Evolutionary conservation across 2,888 invertebrate species (phyloP), one percentile per base, ranked within the genome.

Genomic region (Chouioia cunea): DNA sequence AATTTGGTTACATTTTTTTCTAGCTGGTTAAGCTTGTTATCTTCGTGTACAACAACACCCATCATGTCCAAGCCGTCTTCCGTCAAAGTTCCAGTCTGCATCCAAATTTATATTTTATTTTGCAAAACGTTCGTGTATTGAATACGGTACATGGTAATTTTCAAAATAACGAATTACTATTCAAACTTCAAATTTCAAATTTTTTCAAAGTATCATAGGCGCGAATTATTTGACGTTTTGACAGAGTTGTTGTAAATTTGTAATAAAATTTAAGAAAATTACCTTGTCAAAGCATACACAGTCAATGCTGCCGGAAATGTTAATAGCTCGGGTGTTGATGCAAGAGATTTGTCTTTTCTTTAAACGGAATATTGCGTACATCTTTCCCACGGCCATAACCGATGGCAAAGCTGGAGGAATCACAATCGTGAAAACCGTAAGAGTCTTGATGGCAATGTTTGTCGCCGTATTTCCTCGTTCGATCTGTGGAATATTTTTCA

Each of bases 381-480:
- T 89, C 64, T 92, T 93, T 68, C 94, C 94, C 20, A 93, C 92
- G 0, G 94, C 93, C 92, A 95, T 93, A 43, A 94, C 94, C 65
- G 93, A 96, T 6, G 97, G 97, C 53, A 97, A 86, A 12, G 97
- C 96, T 4, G 97, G 97, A 0, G 97, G 97, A 20, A 97, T 94
- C 10, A 96, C 95, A 77, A 97, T 96, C 0, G 97, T 97, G 75
- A 97, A 92, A 67, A 97, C 93, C 83, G 97, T 97, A 76, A 97
- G 87, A 1, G 94, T 92, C 60, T 96, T 91, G 48, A 96, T 87
- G 2, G 93, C 86, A 77, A 95, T 92, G 56, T 83, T 82, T 4
- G 78, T 75, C 0, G 78, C 75, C 22, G 81, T 79, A 68, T 89
- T 89, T 76, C 88, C 87, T 46, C 89, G 73, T 1, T 81, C 80